Evolutionary conservation across 1,140 invertebrate genomes (phyloP), one percentile per base, ranked within the genome.

Genomic region (Radopholus similis): DNA sequence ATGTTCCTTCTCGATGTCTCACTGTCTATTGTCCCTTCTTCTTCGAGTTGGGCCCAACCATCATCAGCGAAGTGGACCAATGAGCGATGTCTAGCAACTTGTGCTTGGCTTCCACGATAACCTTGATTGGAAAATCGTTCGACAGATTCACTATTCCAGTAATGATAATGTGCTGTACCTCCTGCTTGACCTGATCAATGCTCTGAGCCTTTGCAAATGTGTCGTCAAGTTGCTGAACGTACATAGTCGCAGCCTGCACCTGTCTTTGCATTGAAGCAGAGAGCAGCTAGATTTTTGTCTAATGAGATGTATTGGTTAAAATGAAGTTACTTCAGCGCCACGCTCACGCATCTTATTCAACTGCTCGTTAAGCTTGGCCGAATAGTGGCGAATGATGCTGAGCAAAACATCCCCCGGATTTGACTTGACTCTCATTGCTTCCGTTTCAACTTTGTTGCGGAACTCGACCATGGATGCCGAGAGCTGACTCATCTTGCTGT

Each of bases 331-430:
- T 37, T 65, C 30, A 34, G 58, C 30, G 30, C 65, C 63, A 13
- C 54, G 30, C 9, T 51, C 21, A 28, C 47, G 47, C 64, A 69
- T 15, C 37, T 40, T 56, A 18, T 11, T 21, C 18, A 71, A 15
- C 5, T 66, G 44, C 1, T 72, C 58, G 49, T 65, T 35, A 15
- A 71, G 42, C 26, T 56, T 66, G 23, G 42, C 21, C 9, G 69
- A 73, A 32, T 37, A 51, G 11, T 42, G 28, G n/a, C 57, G 69
- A 35, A 71, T 71, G 18, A 44, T 49, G 2, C 55, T n/a, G 8
- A 71, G 26, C 11, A 71, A 68, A 0, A 51, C 70, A 15, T 68
- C 69, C 6, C 58, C 69, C 1, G 69, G 69, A 21, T 56, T 40
- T n/a, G 42, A 53, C 1, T 35, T n/a, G 6, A 51, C 28, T 11